Conservation (phyloP, 2,797 vertebrate species). For the Glyptemys insculpta region DNA sequence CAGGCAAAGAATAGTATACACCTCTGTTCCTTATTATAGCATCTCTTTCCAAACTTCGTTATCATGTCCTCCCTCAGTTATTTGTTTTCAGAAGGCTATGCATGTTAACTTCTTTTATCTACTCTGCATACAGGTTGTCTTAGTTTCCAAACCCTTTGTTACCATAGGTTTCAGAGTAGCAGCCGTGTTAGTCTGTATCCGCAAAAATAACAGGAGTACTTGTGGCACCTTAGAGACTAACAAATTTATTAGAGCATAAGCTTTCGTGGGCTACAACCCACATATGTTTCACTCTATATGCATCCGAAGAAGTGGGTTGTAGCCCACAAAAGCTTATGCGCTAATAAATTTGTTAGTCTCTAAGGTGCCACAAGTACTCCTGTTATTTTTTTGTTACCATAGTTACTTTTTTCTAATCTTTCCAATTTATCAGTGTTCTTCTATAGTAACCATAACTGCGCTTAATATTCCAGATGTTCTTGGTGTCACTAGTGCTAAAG, state of each 20-base stretch:
- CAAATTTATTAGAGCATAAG: no score
- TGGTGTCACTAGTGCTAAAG: constrained; percentile 26
- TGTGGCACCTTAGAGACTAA: no score
- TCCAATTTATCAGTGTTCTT: constrained; percentile 52
- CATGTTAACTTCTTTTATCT: background rate
- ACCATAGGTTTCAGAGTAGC: background rate
- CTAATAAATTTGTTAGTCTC: no score
- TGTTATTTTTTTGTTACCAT: constrained; percentile 16
- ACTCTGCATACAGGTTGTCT: background rate
- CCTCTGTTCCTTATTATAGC: background rate
- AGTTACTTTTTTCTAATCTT: constrained; percentile 37
- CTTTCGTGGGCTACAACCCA: no score
- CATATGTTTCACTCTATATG: no score
- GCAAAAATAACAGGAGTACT: no score
- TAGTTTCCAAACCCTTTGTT: constrained; percentile 61
- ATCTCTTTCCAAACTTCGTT: constrained; percentile 10
- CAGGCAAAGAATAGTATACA: background rate
- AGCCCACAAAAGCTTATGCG: no score
- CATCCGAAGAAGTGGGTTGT: no score
- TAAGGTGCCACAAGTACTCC: no score
- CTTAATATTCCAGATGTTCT: constrained; percentile 38
- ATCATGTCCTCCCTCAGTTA: background rate
- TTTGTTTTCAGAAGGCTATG: background rate
- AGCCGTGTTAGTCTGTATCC: no score
- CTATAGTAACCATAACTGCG: background rate